phyloP scores from a whole-genome alignment of 1,140 invertebrate species.

The Tenebrio molitor region DNA sequence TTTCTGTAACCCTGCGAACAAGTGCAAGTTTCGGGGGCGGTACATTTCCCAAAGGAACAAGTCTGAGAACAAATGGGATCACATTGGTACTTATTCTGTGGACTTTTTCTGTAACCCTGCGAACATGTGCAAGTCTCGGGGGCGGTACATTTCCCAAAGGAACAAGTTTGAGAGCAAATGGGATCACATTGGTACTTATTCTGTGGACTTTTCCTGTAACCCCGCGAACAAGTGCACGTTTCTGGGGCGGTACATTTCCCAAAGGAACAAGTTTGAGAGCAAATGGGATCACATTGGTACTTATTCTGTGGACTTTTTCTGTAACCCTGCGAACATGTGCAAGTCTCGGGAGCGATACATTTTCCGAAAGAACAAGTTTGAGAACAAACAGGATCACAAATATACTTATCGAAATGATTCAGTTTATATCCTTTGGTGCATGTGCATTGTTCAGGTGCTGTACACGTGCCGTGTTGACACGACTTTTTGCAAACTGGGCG shows the following conservation, averaged over 20 bases:
- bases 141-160: conserved; percentile 45
- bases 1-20: conserved; percentile 67
- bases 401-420: conserved; percentile 8
- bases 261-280: conserved; percentile 65
- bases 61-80: conserved; percentile 70
- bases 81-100: conserved; percentile 61
- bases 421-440: conserved; percentile 49
- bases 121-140: not conserved
- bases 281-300: conserved; percentile 47
- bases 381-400: conserved; percentile 55
- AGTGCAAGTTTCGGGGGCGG: conserved; percentile 58
- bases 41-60: conserved; percentile 62
- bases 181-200: conserved; percentile 48
- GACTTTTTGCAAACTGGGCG: conserved; percentile 63
- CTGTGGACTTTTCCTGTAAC: not conserved
- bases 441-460: conserved; percentile 57
- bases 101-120: not conserved
- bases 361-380: conserved; percentile 42
- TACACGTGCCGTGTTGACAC: conserved; percentile 51
- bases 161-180: conserved; percentile 61
- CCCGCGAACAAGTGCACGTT: conserved; percentile 60
- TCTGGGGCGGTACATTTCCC: conserved; percentile 66
- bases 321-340: conserved; percentile 21
- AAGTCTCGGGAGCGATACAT: conserved; percentile 48
- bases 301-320: not conserved